phyloP scores from a whole-genome alignment of 2,797 vertebrate genomes.

The Acanthurus lineatus region DNA sequence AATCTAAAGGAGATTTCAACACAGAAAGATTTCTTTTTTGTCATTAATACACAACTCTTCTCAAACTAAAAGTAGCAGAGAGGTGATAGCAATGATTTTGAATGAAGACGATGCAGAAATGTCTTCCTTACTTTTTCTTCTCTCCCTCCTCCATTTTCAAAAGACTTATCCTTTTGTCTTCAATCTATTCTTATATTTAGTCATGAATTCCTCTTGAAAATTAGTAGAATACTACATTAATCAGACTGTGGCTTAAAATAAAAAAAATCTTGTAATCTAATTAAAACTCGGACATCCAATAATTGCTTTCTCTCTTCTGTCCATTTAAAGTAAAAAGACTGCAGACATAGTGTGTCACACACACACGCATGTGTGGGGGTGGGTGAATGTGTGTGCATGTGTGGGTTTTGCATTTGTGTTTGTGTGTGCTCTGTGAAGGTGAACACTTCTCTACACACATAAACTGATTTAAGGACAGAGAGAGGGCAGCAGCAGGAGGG shows the following conservation, averaged over 20 bases:
- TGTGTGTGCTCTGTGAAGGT: not conserved
- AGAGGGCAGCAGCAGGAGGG: slow-evolving; percentile 23
- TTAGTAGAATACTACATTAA: not conserved
- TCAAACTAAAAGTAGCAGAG: not conserved
- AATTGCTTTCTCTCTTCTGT: not conserved
- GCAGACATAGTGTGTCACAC: slow-evolving; percentile 4
- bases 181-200: not conserved
- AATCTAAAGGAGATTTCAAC: slow-evolving; percentile 11
- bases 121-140: not conserved
- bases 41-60: slow-evolving; percentile 6
- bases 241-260: slow-evolving; percentile 4
- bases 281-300: slow-evolving; percentile 1
- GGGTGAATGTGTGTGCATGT: not conserved
- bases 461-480: slow-evolving; percentile 61
- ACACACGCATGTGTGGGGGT: not conserved
- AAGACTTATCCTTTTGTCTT: slow-evolving; percentile 6
- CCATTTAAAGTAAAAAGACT: not conserved
- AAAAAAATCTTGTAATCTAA: not conserved
- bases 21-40: slow-evolving; percentile 4
- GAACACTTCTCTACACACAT: not conserved
- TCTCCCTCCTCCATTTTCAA: slow-evolving; percentile 8
- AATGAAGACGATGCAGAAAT: not conserved
- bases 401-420: not conserved
- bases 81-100: slow-evolving; percentile 4
- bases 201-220: not conserved